Percentiles rank a stretch among this genome's conserved stretches.
Conservation (phyloP, 2,113 vertebrate genomes). For the Muntiacus reevesi region DNA sequence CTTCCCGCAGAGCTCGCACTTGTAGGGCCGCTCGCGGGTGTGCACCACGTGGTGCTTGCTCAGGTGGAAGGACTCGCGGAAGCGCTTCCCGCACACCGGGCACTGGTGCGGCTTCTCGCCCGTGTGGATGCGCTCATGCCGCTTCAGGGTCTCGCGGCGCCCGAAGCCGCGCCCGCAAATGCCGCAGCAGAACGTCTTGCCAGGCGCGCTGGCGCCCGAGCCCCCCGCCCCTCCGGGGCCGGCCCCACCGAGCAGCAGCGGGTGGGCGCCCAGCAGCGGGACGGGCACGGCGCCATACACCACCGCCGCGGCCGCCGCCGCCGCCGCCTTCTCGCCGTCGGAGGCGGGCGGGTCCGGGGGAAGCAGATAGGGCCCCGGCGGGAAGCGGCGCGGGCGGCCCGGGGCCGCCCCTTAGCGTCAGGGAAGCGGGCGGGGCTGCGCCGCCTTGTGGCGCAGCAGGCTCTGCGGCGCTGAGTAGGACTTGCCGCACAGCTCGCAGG, state of each 20-base stretch:
- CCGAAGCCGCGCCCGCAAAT: constrained; percentile 89
- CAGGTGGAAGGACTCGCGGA: constrained; percentile 92
- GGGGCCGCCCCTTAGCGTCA: no score
- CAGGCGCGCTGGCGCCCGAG: constrained; percentile 65
- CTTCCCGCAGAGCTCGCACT: constrained; percentile 93
- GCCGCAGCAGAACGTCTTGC: constrained; percentile 86
- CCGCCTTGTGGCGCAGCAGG: constrained; percentile 79
- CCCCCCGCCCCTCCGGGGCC: constrained; percentile 40
- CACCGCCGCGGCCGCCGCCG: constrained; percentile 78
- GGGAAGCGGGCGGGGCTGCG: no score
- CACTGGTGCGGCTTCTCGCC: constrained; percentile 92
- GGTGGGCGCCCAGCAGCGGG: constrained; percentile 64
- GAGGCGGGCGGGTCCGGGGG: constrained; percentile 73
- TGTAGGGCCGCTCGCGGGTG: constrained; percentile 93
- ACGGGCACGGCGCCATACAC: constrained; percentile 59
- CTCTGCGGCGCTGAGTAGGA: constrained; percentile 79
- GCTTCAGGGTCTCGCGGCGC: constrained; percentile 90
- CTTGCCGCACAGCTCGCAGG: constrained; percentile 82
- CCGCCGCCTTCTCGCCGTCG: constrained; percentile 67
- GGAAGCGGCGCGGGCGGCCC: constrained; percentile 38
- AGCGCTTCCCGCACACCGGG: constrained; percentile 91
- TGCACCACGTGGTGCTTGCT: constrained; percentile 95
- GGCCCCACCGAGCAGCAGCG: constrained; percentile 49
- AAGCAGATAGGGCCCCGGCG: constrained; percentile 58
- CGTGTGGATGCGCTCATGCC: constrained; percentile 90